These are phyloP conservation scores for Lytechinus variegatus DNA, from an alignment of 35 echinoderm and acorn worm species.

Conservation along the genomic window DNA sequence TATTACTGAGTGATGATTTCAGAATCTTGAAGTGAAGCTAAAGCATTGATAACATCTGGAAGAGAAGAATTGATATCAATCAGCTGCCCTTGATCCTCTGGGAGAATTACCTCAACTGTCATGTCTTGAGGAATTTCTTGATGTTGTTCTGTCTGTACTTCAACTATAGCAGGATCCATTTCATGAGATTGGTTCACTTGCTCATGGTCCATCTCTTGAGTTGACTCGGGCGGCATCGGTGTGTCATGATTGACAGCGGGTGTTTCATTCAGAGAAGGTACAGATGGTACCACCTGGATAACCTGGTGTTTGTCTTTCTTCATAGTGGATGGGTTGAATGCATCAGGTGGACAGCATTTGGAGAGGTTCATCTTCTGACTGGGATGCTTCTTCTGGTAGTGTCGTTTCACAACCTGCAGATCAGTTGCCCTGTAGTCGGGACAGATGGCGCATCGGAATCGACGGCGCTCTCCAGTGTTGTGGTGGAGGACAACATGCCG, in stretches of 20 bases:
- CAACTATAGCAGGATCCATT: background rate
- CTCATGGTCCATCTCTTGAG: background rate
- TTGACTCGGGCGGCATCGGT: background rate
- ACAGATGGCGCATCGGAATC: slow-evolving; percentile 30
- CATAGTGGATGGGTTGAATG: background rate
- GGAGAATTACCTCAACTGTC: background rate
- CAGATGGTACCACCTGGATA: slow-evolving; percentile 37
- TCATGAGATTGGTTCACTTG: background rate
- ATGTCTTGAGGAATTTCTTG: slow-evolving; percentile 8
- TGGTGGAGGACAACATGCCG: slow-evolving; percentile 26
- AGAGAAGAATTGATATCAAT: background rate
- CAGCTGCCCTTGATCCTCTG: background rate
- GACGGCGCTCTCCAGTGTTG: background rate
- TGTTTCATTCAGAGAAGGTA: background rate
- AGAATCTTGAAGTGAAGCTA: slow-evolving; percentile 21
- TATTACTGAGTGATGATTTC: background rate
- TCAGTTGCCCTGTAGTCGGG: slow-evolving; percentile 37
- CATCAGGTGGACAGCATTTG: slow-evolving; percentile 39
- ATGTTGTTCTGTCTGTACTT: background rate
- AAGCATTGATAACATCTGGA: slow-evolving; percentile 47
- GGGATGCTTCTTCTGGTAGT: slow-evolving; percentile 49
- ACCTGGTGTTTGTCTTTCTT: slow-evolving; percentile 50
- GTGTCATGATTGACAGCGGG: background rate
- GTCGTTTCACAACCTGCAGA: slow-evolving; percentile 26
- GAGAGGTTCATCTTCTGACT: slow-evolving; percentile 6